A percentile compares a stretch with the other conserved stretches of the same genome.
phyloP scores from a whole-genome alignment of 1,140 invertebrate species.

The Centruroides sculpturatus region DNA sequence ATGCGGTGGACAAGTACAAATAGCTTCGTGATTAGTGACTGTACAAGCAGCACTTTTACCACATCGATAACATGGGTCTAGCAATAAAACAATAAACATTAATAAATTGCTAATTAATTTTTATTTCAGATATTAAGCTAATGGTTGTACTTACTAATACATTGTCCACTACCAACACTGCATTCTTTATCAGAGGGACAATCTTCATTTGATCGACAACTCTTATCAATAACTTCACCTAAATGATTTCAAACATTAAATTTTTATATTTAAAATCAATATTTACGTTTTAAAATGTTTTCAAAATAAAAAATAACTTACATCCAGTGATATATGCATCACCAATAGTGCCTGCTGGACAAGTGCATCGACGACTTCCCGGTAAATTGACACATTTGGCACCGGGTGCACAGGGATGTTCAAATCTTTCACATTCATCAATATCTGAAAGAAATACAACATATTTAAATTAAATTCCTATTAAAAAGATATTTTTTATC shows the following conservation, averaged over 20 bases:
- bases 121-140: too few species aligned
- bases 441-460: conserved; percentile 41
- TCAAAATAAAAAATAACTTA: conserved; percentile 19
- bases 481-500: neutral
- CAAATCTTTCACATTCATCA: conserved; percentile 44
- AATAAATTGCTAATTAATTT: too few species aligned
- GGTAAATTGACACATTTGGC: conserved; percentile 66
- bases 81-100: conserved; percentile 12
- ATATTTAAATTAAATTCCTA: neutral
- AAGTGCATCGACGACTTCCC: conserved; percentile 64
- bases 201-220: conserved; percentile 55
- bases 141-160: conserved; percentile 17
- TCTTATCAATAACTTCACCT: conserved; percentile 47
- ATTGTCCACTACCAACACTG: conserved; percentile 29
- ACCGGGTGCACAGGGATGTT: conserved; percentile 55
- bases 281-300: neutral
- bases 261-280: neutral
- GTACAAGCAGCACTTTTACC: conserved; percentile 63
- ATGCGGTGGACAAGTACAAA: conserved; percentile 56
- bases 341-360: conserved; percentile 57
- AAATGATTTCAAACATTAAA: conserved; percentile 10
- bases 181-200: conserved; percentile 63
- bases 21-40: conserved; percentile 54
- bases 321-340: conserved; percentile 54
- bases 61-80: conserved; percentile 59